These are phyloP conservation scores for Leucoraja ocellata DNA, from an alignment of 2,797 vertebrate genomes.

Conservation along the genomic window DNA sequence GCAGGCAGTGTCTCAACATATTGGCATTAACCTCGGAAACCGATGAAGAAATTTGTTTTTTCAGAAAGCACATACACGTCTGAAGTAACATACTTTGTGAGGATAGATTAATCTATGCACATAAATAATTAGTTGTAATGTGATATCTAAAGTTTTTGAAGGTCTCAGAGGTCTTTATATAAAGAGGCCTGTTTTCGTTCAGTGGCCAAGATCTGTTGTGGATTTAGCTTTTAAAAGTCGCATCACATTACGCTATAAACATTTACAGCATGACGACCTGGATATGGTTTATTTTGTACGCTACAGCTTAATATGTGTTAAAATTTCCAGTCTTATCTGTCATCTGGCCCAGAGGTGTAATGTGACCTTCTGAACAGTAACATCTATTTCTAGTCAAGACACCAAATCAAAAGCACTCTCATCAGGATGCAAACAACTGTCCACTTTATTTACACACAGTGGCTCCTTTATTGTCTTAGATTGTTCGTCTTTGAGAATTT, in stretches of 20 bases:
- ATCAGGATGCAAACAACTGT: background rate
- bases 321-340: conserved; percentile 13
- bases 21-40: background rate
- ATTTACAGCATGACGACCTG: conserved; percentile 10
- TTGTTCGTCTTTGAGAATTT: background rate
- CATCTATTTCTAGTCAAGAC: background rate
- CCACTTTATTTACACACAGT: background rate
- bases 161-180: background rate
- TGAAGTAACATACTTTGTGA: conserved; percentile 17
- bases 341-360: background rate
- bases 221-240: conserved; percentile 25
- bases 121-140: conserved; percentile 15
- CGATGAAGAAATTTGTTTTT: conserved; percentile 17
- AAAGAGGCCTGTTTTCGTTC: conserved; percentile 31
- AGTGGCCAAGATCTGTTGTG: background rate
- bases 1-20: background rate
- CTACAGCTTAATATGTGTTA: background rate
- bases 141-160: conserved; percentile 10
- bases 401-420: background rate
- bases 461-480: background rate
- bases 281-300: background rate
- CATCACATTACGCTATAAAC: conserved; percentile 21
- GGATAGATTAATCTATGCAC: conserved; percentile 25
- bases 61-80: background rate
- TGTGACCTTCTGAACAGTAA: background rate